A percentile compares a stretch with the other conserved stretches of the same genome.
Evolutionary conservation across 1,140 invertebrate species (phyloP).

Genomic region (Philopotamus ludificatus): DNA sequence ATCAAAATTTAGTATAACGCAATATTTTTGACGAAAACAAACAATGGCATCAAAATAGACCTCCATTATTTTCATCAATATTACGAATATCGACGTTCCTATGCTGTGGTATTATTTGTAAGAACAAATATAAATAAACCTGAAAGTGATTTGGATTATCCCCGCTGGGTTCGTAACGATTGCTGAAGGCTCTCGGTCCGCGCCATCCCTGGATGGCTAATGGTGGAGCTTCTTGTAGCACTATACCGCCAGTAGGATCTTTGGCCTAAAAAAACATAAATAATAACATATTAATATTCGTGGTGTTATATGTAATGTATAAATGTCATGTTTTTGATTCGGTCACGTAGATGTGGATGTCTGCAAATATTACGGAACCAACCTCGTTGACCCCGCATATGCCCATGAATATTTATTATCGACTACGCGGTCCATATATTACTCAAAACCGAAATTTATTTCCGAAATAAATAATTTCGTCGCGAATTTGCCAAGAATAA

Average conservation of each 20-base stretch:
- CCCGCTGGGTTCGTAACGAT: conserved; percentile 78
- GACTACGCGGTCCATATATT: background rate
- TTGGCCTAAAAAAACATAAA: conserved; percentile 51
- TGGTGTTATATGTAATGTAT: conserved; percentile 1
- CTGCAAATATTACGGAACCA: background rate
- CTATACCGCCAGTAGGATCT: conserved; percentile 49
- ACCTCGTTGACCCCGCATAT: background rate
- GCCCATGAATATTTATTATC: no score
- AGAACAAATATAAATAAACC: no score
- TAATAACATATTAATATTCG: background rate
- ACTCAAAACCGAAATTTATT: background rate
- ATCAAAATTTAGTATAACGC: no score
- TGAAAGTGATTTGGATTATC: conserved; percentile 52
- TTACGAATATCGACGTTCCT: no score
- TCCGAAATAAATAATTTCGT: no score
- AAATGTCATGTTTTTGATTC: no score
- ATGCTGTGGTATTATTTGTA: no score
- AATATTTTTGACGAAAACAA: no score
- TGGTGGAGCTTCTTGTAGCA: conserved; percentile 59
- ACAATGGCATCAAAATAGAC: no score
- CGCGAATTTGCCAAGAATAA: background rate
- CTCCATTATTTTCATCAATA: no score
- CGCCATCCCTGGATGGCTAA: conserved; percentile 72
- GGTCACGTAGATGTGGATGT: no score
- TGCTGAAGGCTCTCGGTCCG: conserved; percentile 67